Evolutionary conservation across 1,140 invertebrate species (phyloP).

Genomic region (Saccostrea cuccullata): DNA sequence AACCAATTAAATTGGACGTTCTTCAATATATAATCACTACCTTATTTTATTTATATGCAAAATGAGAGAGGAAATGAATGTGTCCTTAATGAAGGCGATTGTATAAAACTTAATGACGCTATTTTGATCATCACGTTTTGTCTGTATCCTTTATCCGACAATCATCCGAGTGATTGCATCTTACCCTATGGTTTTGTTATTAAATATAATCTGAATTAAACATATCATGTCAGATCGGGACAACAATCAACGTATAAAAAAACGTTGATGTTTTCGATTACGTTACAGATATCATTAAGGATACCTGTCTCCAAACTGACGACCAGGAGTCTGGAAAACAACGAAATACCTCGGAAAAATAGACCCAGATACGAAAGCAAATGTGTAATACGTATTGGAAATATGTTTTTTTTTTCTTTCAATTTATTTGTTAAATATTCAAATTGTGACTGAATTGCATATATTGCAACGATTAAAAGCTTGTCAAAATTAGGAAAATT

Average conservation of each 20-base stretch:
- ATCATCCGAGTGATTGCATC: conserved; percentile 1
- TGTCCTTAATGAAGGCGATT: not conserved
- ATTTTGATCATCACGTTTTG: not conserved
- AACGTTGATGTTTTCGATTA: not conserved
- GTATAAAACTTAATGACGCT: not conserved
- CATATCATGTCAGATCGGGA: not conserved
- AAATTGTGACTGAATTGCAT: not conserved
- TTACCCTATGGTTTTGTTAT: not conserved
- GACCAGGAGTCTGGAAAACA: not conserved
- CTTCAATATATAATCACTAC: not conserved
- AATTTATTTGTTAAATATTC: no score
- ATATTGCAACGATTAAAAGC: not conserved
- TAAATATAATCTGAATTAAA: conserved; percentile 4
- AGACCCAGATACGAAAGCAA: not conserved
- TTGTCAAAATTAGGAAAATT: not conserved
- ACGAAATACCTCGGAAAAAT: not conserved
- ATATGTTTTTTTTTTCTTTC: not conserved
- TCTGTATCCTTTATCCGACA: not conserved
- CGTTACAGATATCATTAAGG: not conserved
- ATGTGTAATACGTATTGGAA: not conserved
- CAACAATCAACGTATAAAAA: not conserved
- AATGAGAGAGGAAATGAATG: not conserved
- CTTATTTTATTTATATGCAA: not conserved
- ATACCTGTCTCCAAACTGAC: not conserved
- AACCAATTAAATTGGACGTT: not conserved